These are phyloP conservation scores for Lepeophtheirus salmonis DNA, from an alignment of 1,140 invertebrate species.

Conservation along the genomic window DNA sequence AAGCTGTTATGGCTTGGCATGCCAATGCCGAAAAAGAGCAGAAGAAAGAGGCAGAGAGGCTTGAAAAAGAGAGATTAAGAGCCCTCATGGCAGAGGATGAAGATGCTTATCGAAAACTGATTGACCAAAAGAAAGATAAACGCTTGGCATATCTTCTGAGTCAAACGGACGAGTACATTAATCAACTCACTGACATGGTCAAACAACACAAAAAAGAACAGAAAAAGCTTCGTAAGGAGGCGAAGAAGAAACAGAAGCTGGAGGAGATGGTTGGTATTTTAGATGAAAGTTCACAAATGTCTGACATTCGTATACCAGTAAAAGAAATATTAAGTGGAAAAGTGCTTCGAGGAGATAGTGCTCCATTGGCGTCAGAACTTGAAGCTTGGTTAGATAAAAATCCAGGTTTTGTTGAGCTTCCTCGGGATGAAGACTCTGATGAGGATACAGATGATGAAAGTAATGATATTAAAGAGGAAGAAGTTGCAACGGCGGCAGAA, in stretches of 20 bases:
- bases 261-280: constrained; percentile 26
- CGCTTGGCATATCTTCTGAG: constrained; percentile 85
- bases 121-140: constrained; percentile 99
- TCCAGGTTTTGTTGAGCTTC: constrained; percentile 66
- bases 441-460: constrained; percentile 26
- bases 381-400: constrained; percentile 48
- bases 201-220: constrained; percentile 81
- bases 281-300: constrained; percentile 27
- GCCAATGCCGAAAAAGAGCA: constrained; percentile 94
- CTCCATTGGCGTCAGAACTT: constrained; percentile 67
- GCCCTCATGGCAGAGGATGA: constrained; percentile 91
- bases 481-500: constrained; percentile 21
- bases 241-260: constrained; percentile 37
- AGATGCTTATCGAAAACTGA: constrained; percentile 83
- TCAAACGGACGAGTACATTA: constrained; percentile 97
- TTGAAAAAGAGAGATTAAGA: constrained; percentile 95
- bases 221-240: constrained; percentile 58
- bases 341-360: constrained; percentile 63
- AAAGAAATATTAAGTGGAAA: constrained; percentile 56
- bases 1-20: constrained; percentile 86
- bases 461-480: constrained; percentile 20
- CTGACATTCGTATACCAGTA: constrained; percentile 58
- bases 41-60: constrained; percentile 95
- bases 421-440: constrained; percentile 27
- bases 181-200: constrained; percentile 87